Evolutionary conservation across 2,797 vertebrate genomes (phyloP), one percentile per base, ranked within the genome.

Genomic region (Petrocephalus sullivani): DNA sequence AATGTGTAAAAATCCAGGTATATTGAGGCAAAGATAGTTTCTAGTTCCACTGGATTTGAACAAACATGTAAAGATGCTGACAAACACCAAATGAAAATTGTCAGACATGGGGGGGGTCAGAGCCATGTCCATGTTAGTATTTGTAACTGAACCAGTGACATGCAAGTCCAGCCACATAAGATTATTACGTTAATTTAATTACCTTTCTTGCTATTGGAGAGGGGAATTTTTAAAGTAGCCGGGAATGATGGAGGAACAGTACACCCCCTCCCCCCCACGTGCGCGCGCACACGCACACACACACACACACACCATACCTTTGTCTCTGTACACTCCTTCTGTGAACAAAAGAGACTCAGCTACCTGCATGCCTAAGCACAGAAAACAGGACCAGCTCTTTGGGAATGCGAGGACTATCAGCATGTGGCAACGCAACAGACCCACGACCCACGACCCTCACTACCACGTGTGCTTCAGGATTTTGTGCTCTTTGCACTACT

Each of bases 21-120:
- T 93, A 92, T 91, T 93, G 91, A 91, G 90, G 89, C 67, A 89
- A 91, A 91, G 90, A 92, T 90, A 90, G 85, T 64, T 81, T 89
- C 89, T 87, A 82, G 64, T 85, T 91, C 67, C 51, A 81, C 33
- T 71, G 81, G 81, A 61, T 78, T 81, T 81, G 41, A 54, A 56
- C 81, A 67, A 37, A 71, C 82, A 71, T 89, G 28, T 88, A 87
- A 86, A 78, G 60, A 88, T 82, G 51, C 81, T 33, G 33, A 88
- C 61, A 92, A 91, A 51, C 81, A 87, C 89, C 81, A 90, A 87
- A 84, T 16, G 8, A 87, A 89, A 89, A 91, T 86, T 90, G 86
- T 12, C 51, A 56, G 41, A 57, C 67, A 82, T 9, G 9, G 85
- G 56, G 33, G 23, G 53, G 64, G 23, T 67, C 3, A 19, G 54